Evolutionary conservation across 2,113 vertebrate genomes (phyloP).

Genomic region (Cynopterus brachyotis): DNA sequence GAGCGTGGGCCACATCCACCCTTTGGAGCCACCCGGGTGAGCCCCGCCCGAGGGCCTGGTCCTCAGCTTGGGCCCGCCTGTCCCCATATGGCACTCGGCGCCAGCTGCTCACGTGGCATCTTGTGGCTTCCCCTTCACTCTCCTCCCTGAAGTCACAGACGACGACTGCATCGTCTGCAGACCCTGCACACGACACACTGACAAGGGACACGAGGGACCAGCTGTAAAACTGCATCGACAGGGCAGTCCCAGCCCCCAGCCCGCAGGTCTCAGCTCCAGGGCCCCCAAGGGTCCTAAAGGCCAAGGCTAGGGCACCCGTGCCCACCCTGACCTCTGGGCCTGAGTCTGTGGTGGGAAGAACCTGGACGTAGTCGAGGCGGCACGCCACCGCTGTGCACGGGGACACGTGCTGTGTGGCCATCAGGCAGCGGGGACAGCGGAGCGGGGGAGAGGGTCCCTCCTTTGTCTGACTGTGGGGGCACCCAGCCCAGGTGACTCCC

Average conservation of each 20-base stretch:
- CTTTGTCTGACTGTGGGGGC: not conserved
- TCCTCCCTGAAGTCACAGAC: not conserved
- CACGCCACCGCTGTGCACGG: not conserved
- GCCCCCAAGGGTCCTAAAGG: not conserved
- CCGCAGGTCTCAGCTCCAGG: not conserved
- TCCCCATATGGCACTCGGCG: fast-evolving
- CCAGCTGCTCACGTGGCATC: not conserved
- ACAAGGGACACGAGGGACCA: not conserved
- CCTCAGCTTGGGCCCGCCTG: too few species aligned
- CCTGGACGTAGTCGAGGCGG: not conserved
- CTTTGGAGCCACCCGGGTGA: not conserved
- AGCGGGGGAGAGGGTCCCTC: not conserved
- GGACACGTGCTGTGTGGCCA: fast-evolving
- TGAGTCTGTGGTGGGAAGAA: not conserved
- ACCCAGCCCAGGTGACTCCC: not conserved
- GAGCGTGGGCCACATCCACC: not conserved
- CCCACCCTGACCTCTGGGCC: not conserved
- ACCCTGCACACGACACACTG: not conserved
- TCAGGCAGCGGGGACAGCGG: not conserved
- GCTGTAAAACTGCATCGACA: not conserved
- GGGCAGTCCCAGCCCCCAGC: not conserved
- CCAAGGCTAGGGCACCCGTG: not conserved
- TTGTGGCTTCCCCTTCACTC: not conserved
- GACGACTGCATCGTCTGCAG: fast-evolving
- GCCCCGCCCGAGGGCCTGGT: too few species aligned